phyloP scores from a whole-genome alignment of 2,888 invertebrate species.

The Patella caerulea region DNA sequence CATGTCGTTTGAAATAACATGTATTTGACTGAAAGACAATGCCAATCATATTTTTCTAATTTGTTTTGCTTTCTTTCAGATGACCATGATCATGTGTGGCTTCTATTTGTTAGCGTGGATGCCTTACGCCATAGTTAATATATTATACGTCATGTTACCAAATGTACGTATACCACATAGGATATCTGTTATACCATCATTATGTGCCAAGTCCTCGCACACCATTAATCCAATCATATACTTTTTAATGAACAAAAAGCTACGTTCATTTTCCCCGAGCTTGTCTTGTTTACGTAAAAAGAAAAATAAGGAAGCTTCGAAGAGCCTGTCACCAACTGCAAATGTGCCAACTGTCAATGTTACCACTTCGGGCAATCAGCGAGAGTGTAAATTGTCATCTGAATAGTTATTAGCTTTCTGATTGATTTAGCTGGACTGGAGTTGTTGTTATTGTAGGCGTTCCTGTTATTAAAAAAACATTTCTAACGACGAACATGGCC shows the following conservation, averaged over 20 bases:
- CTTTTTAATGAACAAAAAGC: constrained; percentile 36
- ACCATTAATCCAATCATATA: constrained; percentile 37
- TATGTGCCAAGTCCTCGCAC: constrained; percentile 39
- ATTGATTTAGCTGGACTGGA: no score
- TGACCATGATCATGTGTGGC: constrained; percentile 40
- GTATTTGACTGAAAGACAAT: no score
- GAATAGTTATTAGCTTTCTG: no score
- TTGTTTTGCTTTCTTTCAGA: constrained; percentile 19
- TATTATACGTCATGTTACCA: constrained; percentile 30
- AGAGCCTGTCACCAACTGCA: background rate
- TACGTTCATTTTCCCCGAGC: constrained; percentile 24
- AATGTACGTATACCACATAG: constrained; percentile 21
- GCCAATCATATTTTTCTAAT: no score
- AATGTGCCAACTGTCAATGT: background rate
- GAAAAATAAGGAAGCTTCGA: background rate
- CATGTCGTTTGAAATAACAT: no score
- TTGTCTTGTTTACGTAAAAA: background rate
- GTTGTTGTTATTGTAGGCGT: no score
- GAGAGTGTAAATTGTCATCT: no score
- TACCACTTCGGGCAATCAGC: background rate
- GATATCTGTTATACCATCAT: constrained; percentile 30
- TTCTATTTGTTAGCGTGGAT: constrained; percentile 44
- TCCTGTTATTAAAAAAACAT: no score
- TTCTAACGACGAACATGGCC: no score
- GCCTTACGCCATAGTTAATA: constrained; percentile 45